These are phyloP conservation scores for Pantherophis guttatus DNA, from an alignment of 2,113 vertebrate species.

Conservation along the genomic window DNA sequence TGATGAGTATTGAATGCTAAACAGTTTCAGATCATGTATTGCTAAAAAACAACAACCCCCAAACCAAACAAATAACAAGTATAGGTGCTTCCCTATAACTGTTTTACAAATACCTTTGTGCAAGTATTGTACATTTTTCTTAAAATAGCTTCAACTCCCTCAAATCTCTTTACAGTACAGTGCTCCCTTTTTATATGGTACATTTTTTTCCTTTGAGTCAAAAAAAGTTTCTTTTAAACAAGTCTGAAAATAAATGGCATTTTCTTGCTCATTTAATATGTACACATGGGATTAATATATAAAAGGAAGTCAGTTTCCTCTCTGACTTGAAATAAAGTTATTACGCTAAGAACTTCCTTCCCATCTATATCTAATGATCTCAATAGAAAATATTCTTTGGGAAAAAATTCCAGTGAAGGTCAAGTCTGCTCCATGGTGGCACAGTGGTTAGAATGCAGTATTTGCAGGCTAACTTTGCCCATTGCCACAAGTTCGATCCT, in stretches of 20 bases:
- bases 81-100: neutral
- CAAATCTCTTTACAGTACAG: neutral
- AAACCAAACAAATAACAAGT: neutral
- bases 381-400: constrained; percentile 3
- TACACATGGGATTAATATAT: constrained; percentile 24
- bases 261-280: constrained; percentile 4
- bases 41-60: neutral
- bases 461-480: neutral
- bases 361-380: constrained; percentile 38
- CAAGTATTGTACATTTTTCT: neutral
- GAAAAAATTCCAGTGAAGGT: constrained; percentile 30
- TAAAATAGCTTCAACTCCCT: neutral
- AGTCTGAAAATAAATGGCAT: neutral
- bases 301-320: constrained; percentile 55
- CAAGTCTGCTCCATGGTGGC: neutral
- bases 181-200: neutral
- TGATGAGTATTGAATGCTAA: neutral
- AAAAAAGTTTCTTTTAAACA: neutral
- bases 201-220: neutral
- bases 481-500: neutral
- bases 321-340: constrained; percentile 36
- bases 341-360: constrained; percentile 40
- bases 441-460: neutral
- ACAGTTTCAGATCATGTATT: neutral
- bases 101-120: neutral